Base-by-base conservation (phyloP, 2,888 invertebrate genomes). In the Lissocephala sabroskyi region DNA sequence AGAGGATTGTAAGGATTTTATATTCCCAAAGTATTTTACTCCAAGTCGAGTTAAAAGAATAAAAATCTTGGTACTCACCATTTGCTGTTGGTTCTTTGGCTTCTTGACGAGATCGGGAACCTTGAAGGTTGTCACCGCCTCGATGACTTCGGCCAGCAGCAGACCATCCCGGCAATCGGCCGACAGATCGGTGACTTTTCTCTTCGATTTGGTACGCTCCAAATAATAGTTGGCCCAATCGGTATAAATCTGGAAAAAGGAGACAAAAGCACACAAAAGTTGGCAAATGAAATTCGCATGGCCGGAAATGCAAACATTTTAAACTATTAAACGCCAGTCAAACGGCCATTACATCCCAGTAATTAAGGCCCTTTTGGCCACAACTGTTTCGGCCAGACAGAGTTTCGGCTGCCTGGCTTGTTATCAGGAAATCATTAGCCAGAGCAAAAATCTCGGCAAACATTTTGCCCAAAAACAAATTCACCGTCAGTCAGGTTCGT, bases 161-260 rank as follows among this genome's bases (percentile, higher is more conserved):
- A 96, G 89, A 1, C 97, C 97, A 88, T 97, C 97, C 29, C 93
- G 91, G 84, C 97, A 93, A 86, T 97, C 97, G 46, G 91, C 88
- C 59, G 97, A 96, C 58, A 97, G 88, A 81, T 94, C 94, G 26
- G 87, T 87, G 59, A 96, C 95, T 77, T 93, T 91, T 52, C 92
- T 89, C 71, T 95, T 93, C 65, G 93, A 94, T 62, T 93, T 89
- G 49, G 94, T 93, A 79, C 96, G 93, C 84, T 97, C 97, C 87
- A 97, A 86, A 85, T 97, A 97, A 82, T 97, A 97, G 86, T 97
- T 97, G 41, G 97, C 97, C 97, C 97, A 97, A 86, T 97, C 97
- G 48, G 97, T 97, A 86, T 97, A 97, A 80, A 97, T 96, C 97
- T 97, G 88, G 3, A 87, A 86, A 62, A 66, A 16, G n/a, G n/a